These are phyloP conservation scores for Ormyrus labotus DNA, from an alignment of 2,888 invertebrate species.

Conservation along the genomic window DNA sequence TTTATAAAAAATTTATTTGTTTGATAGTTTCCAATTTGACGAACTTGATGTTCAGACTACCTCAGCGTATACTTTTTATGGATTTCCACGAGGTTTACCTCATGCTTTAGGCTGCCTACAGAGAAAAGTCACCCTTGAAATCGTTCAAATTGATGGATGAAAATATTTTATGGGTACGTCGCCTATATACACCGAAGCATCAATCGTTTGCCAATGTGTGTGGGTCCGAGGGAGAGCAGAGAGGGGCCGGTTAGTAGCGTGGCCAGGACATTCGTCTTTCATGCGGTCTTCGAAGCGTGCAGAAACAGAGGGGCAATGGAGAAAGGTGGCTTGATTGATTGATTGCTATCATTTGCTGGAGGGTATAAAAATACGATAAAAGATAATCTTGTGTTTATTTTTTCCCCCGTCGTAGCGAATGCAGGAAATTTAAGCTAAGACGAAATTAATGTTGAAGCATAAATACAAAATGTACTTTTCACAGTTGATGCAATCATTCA, in stretches of 20 bases:
- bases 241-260: constrained; percentile 1
- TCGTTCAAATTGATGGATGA: constrained; percentile 44
- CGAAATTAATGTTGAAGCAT: too few species aligned
- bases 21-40: too few species aligned
- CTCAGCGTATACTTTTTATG: too few species aligned
- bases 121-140: constrained; percentile 36
- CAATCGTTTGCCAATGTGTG: constrained; percentile 32
- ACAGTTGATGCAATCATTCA: too few species aligned
- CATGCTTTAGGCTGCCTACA: background rate
- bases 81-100: too few species aligned
- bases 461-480: too few species aligned
- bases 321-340: constrained; percentile 26
- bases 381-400: constrained; percentile 1
- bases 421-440: background rate
- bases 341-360: constrained; percentile 18
- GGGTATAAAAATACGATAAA: constrained; percentile 23
- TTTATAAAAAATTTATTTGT: too few species aligned
- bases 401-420: background rate
- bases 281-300: background rate
- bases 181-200: constrained; percentile 15
- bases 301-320: constrained; percentile 1
- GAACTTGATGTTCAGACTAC: too few species aligned
- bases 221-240: background rate
- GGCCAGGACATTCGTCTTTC: constrained; percentile 37
- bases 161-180: constrained; percentile 25